Conservation (phyloP, 2,797 vertebrate genomes). For the Scleropages formosus region DNA sequence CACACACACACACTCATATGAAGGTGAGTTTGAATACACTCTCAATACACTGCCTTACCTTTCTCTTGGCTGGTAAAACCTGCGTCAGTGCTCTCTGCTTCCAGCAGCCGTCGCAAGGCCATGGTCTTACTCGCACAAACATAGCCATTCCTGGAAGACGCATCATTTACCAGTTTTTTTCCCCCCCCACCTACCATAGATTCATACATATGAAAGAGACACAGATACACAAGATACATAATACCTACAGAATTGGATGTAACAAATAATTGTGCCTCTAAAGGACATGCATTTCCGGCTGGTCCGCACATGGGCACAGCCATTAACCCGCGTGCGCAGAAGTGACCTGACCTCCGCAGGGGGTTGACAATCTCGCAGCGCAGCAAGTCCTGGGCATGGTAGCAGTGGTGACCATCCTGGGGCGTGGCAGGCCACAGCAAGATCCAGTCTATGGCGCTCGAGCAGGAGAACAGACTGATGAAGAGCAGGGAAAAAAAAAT, state of each 20-base stretch:
- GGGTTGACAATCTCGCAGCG: conserved; percentile 82
- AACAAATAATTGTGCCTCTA: not conserved
- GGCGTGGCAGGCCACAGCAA: conserved; percentile 65
- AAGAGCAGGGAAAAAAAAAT: conserved; percentile 7
- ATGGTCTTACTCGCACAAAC: conserved; percentile 86
- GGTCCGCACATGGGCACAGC: not conserved
- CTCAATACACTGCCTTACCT: conserved; percentile 55
- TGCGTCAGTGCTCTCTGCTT: conserved; percentile 63
- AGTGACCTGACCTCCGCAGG: conserved; percentile 64
- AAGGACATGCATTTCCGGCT: not conserved
- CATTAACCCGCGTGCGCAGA: not conserved
- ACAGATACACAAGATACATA: not conserved
- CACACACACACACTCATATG: conserved; percentile 2
- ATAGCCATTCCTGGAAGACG: conserved; percentile 69
- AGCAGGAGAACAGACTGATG: conserved; percentile 77
- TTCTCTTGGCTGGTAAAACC: conserved; percentile 83
- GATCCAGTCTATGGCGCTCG: conserved; percentile 76
- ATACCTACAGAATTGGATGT: not conserved
- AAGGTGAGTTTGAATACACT: not conserved
- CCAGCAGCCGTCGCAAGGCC: conserved; percentile 75
- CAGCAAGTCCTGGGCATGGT: conserved; percentile 72
- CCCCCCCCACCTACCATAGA: not conserved
- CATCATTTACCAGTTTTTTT: not conserved
- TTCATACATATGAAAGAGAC: not conserved
- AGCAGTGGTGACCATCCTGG: conserved; percentile 47